Evolutionary conservation across 2,113 vertebrate genomes (phyloP), one percentile per base, ranked within the genome.

Genomic region (Rhea americana): DNA sequence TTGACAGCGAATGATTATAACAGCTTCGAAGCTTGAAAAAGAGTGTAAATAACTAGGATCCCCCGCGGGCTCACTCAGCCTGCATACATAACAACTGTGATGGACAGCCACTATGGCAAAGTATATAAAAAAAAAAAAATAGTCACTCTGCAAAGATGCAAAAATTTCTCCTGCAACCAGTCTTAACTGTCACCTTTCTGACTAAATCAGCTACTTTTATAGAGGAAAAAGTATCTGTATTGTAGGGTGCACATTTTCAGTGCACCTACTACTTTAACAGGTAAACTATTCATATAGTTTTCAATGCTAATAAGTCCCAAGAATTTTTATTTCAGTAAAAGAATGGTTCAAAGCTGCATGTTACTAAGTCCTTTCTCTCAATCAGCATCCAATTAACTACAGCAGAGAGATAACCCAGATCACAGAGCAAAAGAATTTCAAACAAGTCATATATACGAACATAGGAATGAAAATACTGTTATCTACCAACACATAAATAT

Each of bases 1-100:
- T 98, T 98, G 98, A 98, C 98, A 98, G 98, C 97, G 90, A 98
- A 98, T 98, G 98, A 98, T 98, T 98, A 98, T 98, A 98, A 98
- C 98, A 98, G 98, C 98, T 98, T 98, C 97, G 94, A 97, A 98
- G 97, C 97, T 98, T 98, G 98, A 98, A 98, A 98, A 98, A 98
- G 97, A 98, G 98, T 98, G 98, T 98, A 98, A 98, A 98, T 98
- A 98, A 98, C 97, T 97, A 97, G 98, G 97, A 97, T 98, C 98
- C 98, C 98, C 98, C 89, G 97, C 97, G 96, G 98, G 98, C 98
- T 97, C 97, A 94, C 97, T 98, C 98, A 97, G 98, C 93, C 98
- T 98, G 98, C 97, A 98, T 98, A 97, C 97, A 98, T 97, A 98
- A 98, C 97, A 97, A 97, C 97, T 50, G 91, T 98, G 98, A 98